Evolutionary conservation across 2,113 vertebrate species (phyloP), one percentile per base, ranked within the genome.

Genomic region (Dicentrarchus labrax): DNA sequence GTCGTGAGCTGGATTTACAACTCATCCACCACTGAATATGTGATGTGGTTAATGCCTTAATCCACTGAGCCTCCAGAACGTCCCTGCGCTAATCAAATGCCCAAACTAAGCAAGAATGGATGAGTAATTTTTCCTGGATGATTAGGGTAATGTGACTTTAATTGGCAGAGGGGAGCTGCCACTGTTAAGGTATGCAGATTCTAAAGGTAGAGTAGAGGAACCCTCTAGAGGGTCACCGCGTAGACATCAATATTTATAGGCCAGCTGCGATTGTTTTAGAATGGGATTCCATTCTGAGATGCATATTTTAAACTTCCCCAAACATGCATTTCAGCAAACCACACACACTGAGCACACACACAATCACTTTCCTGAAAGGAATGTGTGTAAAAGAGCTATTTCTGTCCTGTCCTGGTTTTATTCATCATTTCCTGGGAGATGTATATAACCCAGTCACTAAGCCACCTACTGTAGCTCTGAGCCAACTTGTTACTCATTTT

Each of bases 91-190:
- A 48, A 74, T 75, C 70, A 61, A 64, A 70, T 64, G 39, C 17
- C 39, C 72, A 62, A 76, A 76, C 66, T 76, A 59, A 68, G 77
- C 86, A 82, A 53, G 54, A 82, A 84, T 83, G 76, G 83, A 84
- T 88, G 80, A 76, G 74, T 24, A 24, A 30, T 51, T 79, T 83
- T 54, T 50, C 76, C 56, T 38, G 60, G 73, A 48, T 79, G 62
- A 90, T 90, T 89, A 81, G 51, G 74, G 51, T 79, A 83, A 86
- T 88, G 73, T 36, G 11, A 15, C 80, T 82, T 88, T 87, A 90
- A 90, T 86, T 89, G 70, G 66, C 76, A 47, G 62, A 76, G 53
- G 16, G 47, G 39, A 67, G 50, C 45, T 22, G 47, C 66, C 38
- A 50, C 39, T 66, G 69, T 53, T 64, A 30, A 85, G 47, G 48